Evolutionary conservation across 2,888 invertebrate species (phyloP).

Genomic region (Eulithis prunata): DNA sequence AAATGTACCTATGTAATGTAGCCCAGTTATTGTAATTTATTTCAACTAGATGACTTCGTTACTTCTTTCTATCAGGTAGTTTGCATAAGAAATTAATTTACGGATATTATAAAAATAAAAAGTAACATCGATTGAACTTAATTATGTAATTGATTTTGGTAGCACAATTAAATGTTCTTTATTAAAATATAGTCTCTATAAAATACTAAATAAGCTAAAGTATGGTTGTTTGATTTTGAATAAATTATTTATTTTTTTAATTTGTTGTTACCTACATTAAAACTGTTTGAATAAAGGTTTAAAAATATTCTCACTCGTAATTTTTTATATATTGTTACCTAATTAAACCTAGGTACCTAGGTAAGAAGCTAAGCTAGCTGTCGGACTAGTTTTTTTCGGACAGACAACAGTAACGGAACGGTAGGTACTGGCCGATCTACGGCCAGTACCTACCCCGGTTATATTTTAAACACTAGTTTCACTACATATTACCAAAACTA

Average conservation of each 20-base stretch:
- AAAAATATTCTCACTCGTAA: not conserved
- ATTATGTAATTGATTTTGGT: not conserved
- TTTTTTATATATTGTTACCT: too few relatives aligned
- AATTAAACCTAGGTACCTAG: too few relatives aligned
- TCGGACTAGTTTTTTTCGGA: too few relatives aligned
- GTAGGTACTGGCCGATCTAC: too few relatives aligned
- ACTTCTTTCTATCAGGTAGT: not conserved
- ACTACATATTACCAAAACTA: not conserved
- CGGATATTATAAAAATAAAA: too few relatives aligned
- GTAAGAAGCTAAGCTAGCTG: too few relatives aligned
- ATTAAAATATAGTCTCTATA: too few relatives aligned
- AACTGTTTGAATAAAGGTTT: slow-evolving; percentile 2
- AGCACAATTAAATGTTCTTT: not conserved
- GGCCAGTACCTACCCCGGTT: too few relatives aligned
- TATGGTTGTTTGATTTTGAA: not conserved
- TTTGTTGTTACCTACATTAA: not conserved
- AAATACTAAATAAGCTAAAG: not conserved
- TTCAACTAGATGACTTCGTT: not conserved
- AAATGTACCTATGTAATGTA: too few relatives aligned
- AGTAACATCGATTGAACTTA: not conserved
- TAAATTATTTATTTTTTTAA: not conserved
- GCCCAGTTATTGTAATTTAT: too few relatives aligned
- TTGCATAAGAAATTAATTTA: too few relatives aligned
- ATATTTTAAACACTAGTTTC: not conserved
- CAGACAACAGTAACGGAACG: too few relatives aligned